A percentile compares a stretch with the other conserved stretches of the same genome.
phyloP scores from a whole-genome alignment of 2,797 vertebrate genomes.

The Pangasius sanitwongsei region DNA sequence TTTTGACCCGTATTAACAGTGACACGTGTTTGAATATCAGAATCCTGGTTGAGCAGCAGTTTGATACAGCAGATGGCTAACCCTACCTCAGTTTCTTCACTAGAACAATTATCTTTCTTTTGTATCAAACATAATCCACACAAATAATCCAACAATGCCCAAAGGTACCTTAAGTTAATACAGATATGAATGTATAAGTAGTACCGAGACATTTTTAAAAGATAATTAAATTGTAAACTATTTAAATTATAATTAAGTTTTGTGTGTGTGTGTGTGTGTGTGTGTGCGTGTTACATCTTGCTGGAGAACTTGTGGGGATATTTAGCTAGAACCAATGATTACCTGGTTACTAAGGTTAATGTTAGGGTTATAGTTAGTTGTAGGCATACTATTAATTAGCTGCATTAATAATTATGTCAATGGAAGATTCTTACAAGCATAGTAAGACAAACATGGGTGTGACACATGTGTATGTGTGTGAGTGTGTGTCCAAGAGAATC shows the following conservation, averaged over 20 bases:
- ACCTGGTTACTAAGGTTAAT: not conserved
- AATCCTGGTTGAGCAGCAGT: not conserved
- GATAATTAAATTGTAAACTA: not conserved
- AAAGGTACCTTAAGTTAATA: not conserved
- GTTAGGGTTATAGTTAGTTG: not conserved
- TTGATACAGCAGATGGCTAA: not conserved
- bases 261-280: not conserved
- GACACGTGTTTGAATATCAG: not conserved
- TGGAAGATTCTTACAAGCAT: not conserved
- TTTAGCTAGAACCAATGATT: not conserved
- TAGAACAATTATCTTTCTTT: not conserved
- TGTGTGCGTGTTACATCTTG: not conserved
- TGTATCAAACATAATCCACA: not conserved
- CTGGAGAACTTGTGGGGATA: not conserved
- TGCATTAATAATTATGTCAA: not conserved
- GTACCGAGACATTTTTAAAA: not conserved
- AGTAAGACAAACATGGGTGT: not conserved
- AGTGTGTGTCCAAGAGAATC: slow-evolving; percentile 1
- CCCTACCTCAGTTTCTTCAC: not conserved
- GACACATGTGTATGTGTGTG: not conserved
- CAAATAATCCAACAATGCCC: not conserved
- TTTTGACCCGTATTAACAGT: not conserved
- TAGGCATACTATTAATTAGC: not conserved
- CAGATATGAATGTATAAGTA: not conserved
- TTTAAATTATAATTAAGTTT: not conserved